Evolutionary conservation across 2,888 invertebrate species (phyloP), one percentile per base, ranked within the genome.

Genomic region (Drosophila mettleri): DNA sequence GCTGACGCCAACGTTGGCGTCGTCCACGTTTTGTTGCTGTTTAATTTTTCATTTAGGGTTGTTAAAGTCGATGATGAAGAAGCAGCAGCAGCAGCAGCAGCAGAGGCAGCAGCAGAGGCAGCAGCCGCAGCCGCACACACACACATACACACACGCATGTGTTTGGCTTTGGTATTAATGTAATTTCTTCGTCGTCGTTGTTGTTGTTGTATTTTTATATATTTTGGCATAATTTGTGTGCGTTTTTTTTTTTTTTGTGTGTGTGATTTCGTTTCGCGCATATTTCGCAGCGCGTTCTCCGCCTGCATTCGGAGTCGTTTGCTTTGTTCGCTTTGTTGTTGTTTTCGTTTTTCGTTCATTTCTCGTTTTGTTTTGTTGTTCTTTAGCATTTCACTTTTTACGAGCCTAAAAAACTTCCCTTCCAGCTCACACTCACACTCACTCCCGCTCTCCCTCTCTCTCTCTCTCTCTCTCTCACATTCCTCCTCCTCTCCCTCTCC

Each of bases 41-140:
- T 88, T 86, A 73, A 86, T 74, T 88, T 88, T 86, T 73, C 81
- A 74, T 88, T 83, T 84, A 74, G 74, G 86, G 88, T 84, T 84
- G 86, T 52, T 62, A 29, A 49, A 48, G 54, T 61, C 41, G 45
- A 39, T 12, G 48, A 41, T 14, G 48, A 10, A 39, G 46, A 38
- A 51, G n/a, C 3, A 8, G 31, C 3, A 14, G 31, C 3, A 22
- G 31, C 14, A 22, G 29, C 33, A 49, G 46, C 2, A 14, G 46
- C 18, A 16, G n/a, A 10, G 36, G 20, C 48, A 34, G 52, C 51
- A 36, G 34, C 38, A 14, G 34, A 34, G 2, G 34, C 9, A 34
- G 34, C 34, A 34, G 34, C 34, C 36, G 33, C 49, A 51, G 34
- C 45, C 36, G n/a, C 33, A 58, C 41, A 55, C 43, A 9, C 45